Conservation (phyloP, 2,888 invertebrate species). For the Cepaea hortensis region DNA sequence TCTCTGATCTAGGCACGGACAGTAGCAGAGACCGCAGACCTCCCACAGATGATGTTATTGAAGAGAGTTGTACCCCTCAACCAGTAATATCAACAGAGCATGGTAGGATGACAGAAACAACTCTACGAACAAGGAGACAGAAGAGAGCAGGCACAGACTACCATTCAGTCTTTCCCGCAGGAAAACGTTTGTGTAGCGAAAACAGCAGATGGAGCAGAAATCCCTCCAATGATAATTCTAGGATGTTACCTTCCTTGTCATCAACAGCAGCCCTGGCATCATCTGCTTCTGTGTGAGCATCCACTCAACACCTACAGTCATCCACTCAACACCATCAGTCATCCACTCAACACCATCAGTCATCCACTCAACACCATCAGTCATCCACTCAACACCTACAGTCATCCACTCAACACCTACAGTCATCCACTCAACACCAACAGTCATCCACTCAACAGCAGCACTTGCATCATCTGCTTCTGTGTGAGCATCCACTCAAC, state of each 20-base stretch:
- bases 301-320: background rate
- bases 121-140: conserved; percentile 32
- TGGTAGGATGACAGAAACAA: conserved; percentile 19
- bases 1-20: background rate
- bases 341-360: too few relatives aligned
- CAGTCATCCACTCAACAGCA: too few relatives aligned
- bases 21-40: background rate
- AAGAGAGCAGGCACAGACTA: conserved; percentile 40
- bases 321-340: too few relatives aligned
- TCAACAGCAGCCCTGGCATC: background rate
- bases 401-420: too few relatives aligned
- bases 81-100: conserved; percentile 22
- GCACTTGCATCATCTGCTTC: too few relatives aligned
- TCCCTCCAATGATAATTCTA: background rate
- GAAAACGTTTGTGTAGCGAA: conserved; percentile 26
- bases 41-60: background rate
- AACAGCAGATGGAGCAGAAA: conserved; percentile 12
- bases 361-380: too few relatives aligned
- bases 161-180: conserved; percentile 34
- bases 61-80: conserved; percentile 27
- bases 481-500: background rate
- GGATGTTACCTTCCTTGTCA: conserved; percentile 16
- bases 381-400: too few relatives aligned
- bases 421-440: too few relatives aligned
- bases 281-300: background rate